phyloP scores from a whole-genome alignment of 1,140 invertebrate species.

The Colletes latitarsis region DNA sequence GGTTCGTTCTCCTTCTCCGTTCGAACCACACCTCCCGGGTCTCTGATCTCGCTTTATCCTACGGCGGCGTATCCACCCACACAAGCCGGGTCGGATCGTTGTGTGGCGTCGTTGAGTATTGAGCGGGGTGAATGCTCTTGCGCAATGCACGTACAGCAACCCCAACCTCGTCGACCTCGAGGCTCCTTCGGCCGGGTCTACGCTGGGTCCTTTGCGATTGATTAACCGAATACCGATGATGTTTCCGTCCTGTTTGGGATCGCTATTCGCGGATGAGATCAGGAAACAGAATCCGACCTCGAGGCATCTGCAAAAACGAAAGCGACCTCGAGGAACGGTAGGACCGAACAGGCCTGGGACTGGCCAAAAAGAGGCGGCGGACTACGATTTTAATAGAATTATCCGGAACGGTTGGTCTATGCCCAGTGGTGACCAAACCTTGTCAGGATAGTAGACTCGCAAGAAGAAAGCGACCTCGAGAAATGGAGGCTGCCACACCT shows the following conservation, averaged over 20 bases:
- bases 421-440: no score
- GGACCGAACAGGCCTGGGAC: no score
- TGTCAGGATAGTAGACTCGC: no score
- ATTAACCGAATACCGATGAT: slow-evolving; percentile 55
- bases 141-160: slow-evolving; percentile 77
- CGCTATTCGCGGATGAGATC: background rate
- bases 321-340: background rate
- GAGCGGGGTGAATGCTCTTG: slow-evolving; percentile 81
- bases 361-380: no score
- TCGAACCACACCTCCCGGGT: background rate
- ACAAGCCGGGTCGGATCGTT: slow-evolving; percentile 18
- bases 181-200: slow-evolving; percentile 56
- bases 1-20: slow-evolving; percentile 33
- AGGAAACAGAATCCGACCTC: no score
- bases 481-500: no score
- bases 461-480: no score
- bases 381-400: no score
- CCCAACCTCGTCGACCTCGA: slow-evolving; percentile 66
- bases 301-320: background rate
- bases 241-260: slow-evolving; percentile 22
- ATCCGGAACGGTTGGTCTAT: no score
- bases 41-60: background rate
- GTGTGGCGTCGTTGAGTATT: slow-evolving; percentile 71
- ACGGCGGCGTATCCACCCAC: slow-evolving; percentile 9
- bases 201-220: slow-evolving; percentile 46